A percentile compares a stretch with the other conserved stretches of the same genome.
Conservation (phyloP, 2,888 invertebrate species). For the Sthenelais limicola region DNA sequence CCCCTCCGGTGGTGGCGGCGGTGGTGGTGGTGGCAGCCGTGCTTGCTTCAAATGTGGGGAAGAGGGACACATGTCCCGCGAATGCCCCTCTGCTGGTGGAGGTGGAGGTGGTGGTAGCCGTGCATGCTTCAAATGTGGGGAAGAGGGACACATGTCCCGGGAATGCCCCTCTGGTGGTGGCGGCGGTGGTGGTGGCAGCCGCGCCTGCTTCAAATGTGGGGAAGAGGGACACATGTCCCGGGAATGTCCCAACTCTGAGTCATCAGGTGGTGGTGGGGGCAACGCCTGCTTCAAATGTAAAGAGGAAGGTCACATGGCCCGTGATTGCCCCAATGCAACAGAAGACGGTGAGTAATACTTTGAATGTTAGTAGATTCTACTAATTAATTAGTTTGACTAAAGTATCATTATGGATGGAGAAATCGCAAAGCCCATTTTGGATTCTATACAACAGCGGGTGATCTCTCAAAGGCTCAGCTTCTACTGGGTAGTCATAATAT, state of each 20-base stretch:
- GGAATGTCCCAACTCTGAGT: constrained; percentile 56
- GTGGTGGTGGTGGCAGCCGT: constrained; percentile 12
- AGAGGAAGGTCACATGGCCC: constrained; percentile 61
- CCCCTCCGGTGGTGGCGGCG: constrained; percentile 44
- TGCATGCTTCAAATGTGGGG: constrained; percentile 48
- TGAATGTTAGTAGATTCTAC: too few species aligned
- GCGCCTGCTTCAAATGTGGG: constrained; percentile 63
- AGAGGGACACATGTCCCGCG: constrained; percentile 55
- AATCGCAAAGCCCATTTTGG: too few species aligned
- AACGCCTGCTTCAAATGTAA: constrained; percentile 63
- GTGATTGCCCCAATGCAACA: constrained; percentile 59
- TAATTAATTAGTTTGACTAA: too few species aligned
- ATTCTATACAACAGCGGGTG: too few species aligned
- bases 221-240: constrained; percentile 62
- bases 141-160: constrained; percentile 55
- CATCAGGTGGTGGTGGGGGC: constrained; percentile 38
- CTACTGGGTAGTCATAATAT: too few species aligned
- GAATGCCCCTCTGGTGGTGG: constrained; percentile 52
- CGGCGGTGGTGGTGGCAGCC: constrained; percentile 43
- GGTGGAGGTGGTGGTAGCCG: constrained; percentile 6
- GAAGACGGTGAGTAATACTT: constrained; percentile 32
- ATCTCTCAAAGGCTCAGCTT: too few species aligned
- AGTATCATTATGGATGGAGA: too few species aligned
- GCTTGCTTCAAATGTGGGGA: constrained; percentile 55
- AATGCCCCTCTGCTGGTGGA: constrained; percentile 47